Conservation (phyloP, 1,140 invertebrate genomes). For the Drosophila nikananu region DNA sequence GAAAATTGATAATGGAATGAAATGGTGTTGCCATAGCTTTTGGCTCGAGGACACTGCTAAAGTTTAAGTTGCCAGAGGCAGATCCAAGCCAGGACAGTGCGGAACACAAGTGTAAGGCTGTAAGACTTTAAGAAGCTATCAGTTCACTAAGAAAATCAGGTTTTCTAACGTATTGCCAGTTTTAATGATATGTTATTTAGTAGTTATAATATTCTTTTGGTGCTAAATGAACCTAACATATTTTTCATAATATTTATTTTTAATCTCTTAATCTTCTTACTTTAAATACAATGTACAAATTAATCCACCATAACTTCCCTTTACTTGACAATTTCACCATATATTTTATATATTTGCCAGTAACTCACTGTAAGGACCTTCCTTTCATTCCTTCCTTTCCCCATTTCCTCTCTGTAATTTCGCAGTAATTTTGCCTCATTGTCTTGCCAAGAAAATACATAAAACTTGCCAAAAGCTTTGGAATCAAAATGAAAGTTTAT, state of each 20-base stretch:
- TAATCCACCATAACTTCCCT: neutral
- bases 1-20: constrained; percentile 39
- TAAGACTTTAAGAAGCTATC: too few species aligned
- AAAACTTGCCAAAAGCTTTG: constrained; percentile 48
- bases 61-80: constrained; percentile 13
- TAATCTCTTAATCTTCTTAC: neutral
- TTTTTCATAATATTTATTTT: neutral
- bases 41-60: constrained; percentile 14
- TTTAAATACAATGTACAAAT: neutral
- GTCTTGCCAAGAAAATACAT: constrained; percentile 61
- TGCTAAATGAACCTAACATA: neutral
- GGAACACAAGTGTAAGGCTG: neutral
- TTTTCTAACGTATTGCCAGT: too few species aligned
- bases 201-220: neutral
- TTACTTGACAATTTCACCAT: neutral
- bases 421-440: constrained; percentile 31
- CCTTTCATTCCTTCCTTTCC: constrained; percentile 3
- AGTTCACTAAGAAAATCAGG: too few species aligned
- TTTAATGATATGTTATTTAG: neutral
- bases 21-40: constrained; percentile 13
- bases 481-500: constrained; percentile 57
- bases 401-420: constrained; percentile 26
- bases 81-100: neutral
- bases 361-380: constrained; percentile 5
- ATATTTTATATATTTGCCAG: neutral